Evolutionary conservation across 2,888 invertebrate genomes (phyloP).

Genomic region (Tiphia femorata): DNA sequence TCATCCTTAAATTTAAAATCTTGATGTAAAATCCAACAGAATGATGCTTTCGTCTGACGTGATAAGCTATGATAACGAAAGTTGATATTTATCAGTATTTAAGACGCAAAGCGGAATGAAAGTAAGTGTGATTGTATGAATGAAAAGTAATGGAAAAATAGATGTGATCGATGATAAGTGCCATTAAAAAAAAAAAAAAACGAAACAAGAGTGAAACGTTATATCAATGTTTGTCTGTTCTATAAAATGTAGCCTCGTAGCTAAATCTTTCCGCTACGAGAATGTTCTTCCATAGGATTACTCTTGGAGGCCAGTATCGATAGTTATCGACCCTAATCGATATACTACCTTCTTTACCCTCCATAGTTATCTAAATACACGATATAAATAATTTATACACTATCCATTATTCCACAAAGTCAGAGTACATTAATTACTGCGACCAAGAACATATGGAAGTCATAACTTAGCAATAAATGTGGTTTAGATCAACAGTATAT

Average conservation of each 20-base stretch:
- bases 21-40: conserved; percentile 44
- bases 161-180: neutral
- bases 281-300: conserved; percentile 62
- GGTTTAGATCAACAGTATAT: too few relatives aligned
- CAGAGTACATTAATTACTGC: too few relatives aligned
- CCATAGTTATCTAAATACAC: conserved; percentile 43
- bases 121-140: conserved; percentile 20
- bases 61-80: conserved; percentile 42
- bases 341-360: conserved; percentile 63
- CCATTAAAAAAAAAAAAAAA: neutral
- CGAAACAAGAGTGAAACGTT: conserved; percentile 7
- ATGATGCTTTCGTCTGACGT: conserved; percentile 37
- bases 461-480: too few relatives aligned
- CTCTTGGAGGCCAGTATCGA: conserved; percentile 66
- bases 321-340: conserved; percentile 51
- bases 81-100: conserved; percentile 38
- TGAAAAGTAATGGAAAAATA: neutral
- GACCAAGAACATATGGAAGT: too few relatives aligned
- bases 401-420: too few relatives aligned
- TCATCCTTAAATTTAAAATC: conserved; percentile 70
- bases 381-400: too few relatives aligned
- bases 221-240: conserved; percentile 44
- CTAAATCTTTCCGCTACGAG: conserved; percentile 56
- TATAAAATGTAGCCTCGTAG: conserved; percentile 65
- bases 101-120: conserved; percentile 43